phyloP scores from a whole-genome alignment of 2,797 vertebrate species.

The Pangasius krempfi region DNA sequence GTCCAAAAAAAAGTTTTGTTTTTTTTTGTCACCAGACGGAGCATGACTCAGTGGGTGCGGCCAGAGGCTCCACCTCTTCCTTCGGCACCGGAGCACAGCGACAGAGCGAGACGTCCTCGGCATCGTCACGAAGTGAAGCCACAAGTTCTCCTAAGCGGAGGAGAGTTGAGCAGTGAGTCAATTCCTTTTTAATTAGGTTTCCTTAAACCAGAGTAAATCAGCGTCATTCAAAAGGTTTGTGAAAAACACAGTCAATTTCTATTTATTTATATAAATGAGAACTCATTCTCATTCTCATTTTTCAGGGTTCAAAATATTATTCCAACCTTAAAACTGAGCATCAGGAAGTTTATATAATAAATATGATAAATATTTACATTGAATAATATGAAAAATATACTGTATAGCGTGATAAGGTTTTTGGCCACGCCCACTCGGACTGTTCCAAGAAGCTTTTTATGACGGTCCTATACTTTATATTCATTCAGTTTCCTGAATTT shows the following conservation, averaged over 20 bases:
- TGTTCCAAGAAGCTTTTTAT: background rate
- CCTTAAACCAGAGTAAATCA: background rate
- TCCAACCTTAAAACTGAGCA: background rate
- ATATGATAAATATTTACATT: background rate
- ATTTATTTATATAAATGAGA: background rate
- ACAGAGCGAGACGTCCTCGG: constrained; percentile 30
- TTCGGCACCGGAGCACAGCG: background rate
- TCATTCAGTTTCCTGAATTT: background rate
- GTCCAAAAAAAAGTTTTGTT: background rate
- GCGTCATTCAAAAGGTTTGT: too few relatives aligned
- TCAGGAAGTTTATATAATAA: background rate
- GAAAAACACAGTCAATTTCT: too few relatives aligned
- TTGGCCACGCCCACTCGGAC: background rate
- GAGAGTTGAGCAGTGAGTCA: constrained; percentile 38
- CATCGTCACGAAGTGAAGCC: background rate
- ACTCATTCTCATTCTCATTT: background rate
- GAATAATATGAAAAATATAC: background rate
- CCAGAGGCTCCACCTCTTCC: constrained; percentile 34
- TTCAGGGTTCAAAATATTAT: background rate
- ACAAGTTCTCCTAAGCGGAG: constrained; percentile 44
- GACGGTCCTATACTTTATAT: background rate
- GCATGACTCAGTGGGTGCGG: constrained; percentile 15
- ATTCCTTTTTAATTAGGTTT: constrained; percentile 12
- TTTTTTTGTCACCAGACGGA: constrained; percentile 49
- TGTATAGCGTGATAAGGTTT: background rate